Percentiles rank a stretch among this genome's conserved stretches.
phyloP scores from a whole-genome alignment of 2,113 vertebrate species.

The Mesitornis unicolor region DNA sequence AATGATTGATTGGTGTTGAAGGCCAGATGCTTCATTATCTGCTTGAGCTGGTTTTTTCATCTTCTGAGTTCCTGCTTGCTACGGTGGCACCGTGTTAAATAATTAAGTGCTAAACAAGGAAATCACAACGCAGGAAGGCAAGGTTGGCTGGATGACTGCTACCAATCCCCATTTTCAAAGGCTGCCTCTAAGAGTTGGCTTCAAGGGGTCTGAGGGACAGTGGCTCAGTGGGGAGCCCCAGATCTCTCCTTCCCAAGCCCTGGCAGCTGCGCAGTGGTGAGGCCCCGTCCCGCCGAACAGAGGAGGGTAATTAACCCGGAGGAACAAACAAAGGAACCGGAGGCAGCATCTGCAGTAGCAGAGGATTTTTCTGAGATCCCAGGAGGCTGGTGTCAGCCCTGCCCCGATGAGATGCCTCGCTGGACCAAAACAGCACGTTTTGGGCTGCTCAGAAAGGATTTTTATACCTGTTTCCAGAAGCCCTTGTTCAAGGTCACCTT shows the following conservation, averaged over 20 bases:
- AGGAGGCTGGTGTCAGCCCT: neutral
- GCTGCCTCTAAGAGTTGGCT: neutral
- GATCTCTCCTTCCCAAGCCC: neutral
- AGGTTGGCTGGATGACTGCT: neutral
- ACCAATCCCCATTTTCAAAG: neutral
- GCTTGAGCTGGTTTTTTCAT: neutral
- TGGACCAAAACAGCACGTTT: neutral
- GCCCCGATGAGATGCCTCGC: accelerated
- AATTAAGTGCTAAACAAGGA: neutral
- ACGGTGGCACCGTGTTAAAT: neutral
- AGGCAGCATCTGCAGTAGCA: neutral
- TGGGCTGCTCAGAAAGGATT: neutral
- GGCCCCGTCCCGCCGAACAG: neutral
- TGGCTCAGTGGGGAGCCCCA: neutral
- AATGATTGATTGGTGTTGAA: neutral
- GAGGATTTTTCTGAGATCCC: neutral
- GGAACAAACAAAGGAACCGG: neutral
- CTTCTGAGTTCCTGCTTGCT: neutral
- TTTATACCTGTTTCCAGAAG: neutral
- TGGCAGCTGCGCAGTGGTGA: neutral
- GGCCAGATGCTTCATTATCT: slow-evolving; percentile 42
- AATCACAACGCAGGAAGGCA: neutral
- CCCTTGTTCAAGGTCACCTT: slow-evolving; percentile 48
- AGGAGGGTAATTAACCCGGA: slow-evolving; percentile 21
- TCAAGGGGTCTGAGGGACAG: neutral